Conservation (phyloP, 2,888 invertebrate species). For the Serrognathus titanus region DNA sequence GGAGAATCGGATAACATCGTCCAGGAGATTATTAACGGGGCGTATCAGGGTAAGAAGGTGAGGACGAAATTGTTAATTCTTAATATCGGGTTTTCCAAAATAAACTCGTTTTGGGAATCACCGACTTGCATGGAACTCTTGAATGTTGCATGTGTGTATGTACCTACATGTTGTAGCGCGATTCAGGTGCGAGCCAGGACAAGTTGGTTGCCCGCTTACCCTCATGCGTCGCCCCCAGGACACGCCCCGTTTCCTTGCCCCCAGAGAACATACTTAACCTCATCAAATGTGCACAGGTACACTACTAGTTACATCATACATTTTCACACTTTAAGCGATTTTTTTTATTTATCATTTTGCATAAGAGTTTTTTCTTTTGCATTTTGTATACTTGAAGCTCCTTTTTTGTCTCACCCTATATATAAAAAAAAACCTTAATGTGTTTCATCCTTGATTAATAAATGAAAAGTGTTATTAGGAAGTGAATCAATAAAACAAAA, state of each 20-base stretch:
- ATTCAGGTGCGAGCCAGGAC: conserved; percentile 24
- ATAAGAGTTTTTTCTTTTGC: not conserved
- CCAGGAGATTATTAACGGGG: conserved; percentile 2
- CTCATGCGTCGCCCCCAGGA: conserved; percentile 34
- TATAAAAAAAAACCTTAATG: too few relatives aligned
- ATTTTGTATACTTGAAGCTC: not conserved
- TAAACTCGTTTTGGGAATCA: not conserved
- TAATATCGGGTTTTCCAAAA: not conserved
- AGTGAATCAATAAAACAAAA: too few relatives aligned
- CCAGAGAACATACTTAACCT: conserved; percentile 16
- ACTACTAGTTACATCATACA: not conserved
- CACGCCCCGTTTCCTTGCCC: conserved; percentile 18
- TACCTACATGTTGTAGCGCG: conserved; percentile 13
- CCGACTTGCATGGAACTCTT: not conserved
- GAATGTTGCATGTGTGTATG: not conserved
- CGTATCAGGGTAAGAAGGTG: conserved; percentile 11
- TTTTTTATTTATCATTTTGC: too few relatives aligned
- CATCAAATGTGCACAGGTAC: conserved; percentile 20
- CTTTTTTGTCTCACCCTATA: too few relatives aligned
- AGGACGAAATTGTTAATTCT: not conserved
- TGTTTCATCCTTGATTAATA: too few relatives aligned
- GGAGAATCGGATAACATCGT: not conserved
- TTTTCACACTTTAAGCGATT: too few relatives aligned
- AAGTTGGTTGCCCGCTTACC: conserved; percentile 39
- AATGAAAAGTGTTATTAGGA: too few relatives aligned